These are phyloP conservation scores for Sturnus vulgaris DNA, from an alignment of 2,113 vertebrate genomes.

Conservation along the genomic window DNA sequence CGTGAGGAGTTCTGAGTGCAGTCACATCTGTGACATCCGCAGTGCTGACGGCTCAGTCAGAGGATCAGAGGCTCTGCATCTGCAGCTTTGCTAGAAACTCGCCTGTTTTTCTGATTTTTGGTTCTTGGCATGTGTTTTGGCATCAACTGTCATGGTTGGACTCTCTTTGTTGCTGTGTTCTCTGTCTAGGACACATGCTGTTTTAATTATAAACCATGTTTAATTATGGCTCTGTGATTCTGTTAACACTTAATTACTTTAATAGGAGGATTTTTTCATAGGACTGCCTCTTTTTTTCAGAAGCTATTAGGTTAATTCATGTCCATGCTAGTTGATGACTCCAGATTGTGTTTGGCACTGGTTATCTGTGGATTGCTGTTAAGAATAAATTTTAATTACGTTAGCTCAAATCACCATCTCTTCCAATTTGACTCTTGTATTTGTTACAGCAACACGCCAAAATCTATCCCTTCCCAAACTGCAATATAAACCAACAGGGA, in stretches of 20 bases:
- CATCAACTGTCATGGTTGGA: background rate
- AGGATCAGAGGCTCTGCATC: background rate
- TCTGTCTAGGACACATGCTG: conserved; percentile 23
- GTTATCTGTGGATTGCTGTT: conserved; percentile 3
- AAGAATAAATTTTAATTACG: conserved; percentile 17
- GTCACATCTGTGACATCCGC: background rate
- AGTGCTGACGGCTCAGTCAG: background rate
- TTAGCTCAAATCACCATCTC: conserved; percentile 7
- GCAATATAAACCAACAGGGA: background rate
- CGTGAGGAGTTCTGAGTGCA: background rate
- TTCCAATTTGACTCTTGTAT: conserved; percentile 7
- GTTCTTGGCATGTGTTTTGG: background rate
- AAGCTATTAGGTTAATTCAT: conserved; percentile 35
- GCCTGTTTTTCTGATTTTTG: background rate
- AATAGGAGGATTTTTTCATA: conserved; percentile 3
- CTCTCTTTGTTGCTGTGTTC: conserved; percentile 14
- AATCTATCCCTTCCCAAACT: conserved; percentile 18
- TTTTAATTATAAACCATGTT: conserved; percentile 24
- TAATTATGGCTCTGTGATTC: conserved; percentile 39
- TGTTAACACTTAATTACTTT: conserved; percentile 55
- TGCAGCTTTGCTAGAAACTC: background rate
- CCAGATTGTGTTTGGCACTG: conserved; percentile 12
- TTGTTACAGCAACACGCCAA: background rate
- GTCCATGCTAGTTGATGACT: conserved; percentile 30
- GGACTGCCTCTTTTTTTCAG: background rate